phyloP scores from a whole-genome alignment of 2,113 vertebrate genomes.

The Taxidea taxus region DNA sequence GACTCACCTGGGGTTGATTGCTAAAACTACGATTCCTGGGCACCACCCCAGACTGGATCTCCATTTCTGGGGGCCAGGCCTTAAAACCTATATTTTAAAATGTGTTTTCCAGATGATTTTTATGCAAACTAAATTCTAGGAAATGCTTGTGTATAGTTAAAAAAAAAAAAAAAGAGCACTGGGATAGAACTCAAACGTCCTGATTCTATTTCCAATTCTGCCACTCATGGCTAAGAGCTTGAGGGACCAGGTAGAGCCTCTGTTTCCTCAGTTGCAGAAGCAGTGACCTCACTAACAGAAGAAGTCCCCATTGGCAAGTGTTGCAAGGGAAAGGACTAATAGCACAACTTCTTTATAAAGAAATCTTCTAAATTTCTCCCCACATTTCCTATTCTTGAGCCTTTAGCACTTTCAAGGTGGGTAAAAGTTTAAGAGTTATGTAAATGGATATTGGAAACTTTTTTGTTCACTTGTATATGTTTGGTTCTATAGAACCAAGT shows the following conservation, averaged over 20 bases:
- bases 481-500: not conserved
- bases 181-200: not conserved
- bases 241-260: not conserved
- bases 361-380: not conserved
- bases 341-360: not conserved
- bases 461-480: not conserved
- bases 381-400: not conserved
- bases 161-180: not conserved
- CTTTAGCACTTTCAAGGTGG: not conserved
- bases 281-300: not conserved
- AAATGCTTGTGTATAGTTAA: not conserved
- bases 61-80: not conserved
- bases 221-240: not conserved
- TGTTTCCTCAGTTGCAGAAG: not conserved
- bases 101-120: not conserved
- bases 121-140: not conserved
- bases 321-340: not conserved
- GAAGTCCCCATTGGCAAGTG: not conserved
- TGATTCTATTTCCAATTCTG: not conserved
- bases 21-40: not conserved
- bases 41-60: not conserved
- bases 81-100: not conserved
- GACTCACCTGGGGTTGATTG: not conserved
- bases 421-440: not conserved
- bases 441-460: not conserved